Percentiles rank a stretch among this genome's conserved stretches.
Evolutionary conservation across 2,797 vertebrate genomes (phyloP).

Genomic region (Syncerus caffer): DNA sequence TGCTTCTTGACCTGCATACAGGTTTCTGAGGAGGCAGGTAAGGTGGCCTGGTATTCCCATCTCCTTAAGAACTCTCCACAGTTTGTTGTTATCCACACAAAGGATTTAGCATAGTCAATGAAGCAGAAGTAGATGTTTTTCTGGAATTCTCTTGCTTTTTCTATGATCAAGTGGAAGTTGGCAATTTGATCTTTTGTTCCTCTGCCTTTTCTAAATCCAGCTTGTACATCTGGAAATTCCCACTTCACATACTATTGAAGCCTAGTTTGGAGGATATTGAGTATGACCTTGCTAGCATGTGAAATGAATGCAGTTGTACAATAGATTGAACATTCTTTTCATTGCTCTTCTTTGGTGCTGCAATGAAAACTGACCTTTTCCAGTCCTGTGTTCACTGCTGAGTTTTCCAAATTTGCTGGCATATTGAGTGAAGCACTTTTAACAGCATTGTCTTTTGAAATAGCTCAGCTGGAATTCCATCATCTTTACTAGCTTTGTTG

Average conservation of each 20-base stretch:
- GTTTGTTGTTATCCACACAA: not conserved
- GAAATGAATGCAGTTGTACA: not conserved
- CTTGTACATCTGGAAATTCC: not conserved
- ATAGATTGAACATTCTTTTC: not conserved
- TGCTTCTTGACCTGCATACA: not conserved
- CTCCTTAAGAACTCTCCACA: not conserved
- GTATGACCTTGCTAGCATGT: not conserved
- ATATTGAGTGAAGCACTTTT: not conserved
- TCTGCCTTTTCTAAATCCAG: not conserved
- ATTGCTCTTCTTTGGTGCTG: not conserved
- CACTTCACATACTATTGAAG: not conserved
- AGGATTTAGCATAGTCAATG: not conserved
- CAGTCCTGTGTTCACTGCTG: not conserved
- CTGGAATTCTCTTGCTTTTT: not conserved
- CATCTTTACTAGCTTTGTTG: not conserved
- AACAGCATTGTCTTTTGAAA: not conserved
- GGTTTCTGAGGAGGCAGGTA: not conserved
- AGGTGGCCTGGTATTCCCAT: not conserved
- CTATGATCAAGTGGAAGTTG: not conserved
- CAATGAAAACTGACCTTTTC: not conserved
- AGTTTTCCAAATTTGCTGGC: not conserved
- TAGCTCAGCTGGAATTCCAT: not conserved
- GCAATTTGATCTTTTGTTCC: not conserved
- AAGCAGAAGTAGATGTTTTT: not conserved
- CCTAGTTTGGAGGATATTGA: not conserved